Evolutionary conservation across 2,888 invertebrate genomes (phyloP).

Genomic region (Patella depressa): DNA sequence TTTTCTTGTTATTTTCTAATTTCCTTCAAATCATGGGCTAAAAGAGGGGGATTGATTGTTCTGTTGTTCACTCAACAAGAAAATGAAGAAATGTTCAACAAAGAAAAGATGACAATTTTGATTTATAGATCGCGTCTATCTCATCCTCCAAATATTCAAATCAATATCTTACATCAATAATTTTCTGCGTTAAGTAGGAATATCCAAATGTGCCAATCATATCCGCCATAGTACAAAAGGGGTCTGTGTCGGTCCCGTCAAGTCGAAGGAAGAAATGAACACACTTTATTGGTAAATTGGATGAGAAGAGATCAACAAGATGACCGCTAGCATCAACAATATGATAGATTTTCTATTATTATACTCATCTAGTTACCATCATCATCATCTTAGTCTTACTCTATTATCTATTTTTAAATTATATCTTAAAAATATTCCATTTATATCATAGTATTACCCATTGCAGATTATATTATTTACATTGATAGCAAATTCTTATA

Average conservation of each 20-base stretch:
- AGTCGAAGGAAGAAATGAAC: conserved; percentile 2
- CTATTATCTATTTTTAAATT: too few species aligned
- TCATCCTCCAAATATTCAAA: conserved; percentile 5
- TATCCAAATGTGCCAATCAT: conserved; percentile 12
- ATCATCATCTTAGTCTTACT: too few species aligned
- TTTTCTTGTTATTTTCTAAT: conserved; percentile 11
- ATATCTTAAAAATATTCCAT: too few species aligned
- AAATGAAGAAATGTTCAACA: conserved; percentile 12
- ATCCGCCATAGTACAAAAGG: neutral
- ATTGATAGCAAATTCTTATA: conserved; percentile 3
- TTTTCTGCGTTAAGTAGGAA: conserved; percentile 3
- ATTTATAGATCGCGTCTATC: conserved; percentile 8
- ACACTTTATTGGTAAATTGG: conserved; percentile 5
- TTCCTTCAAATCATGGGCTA: conserved; percentile 5
- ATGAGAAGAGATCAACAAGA: neutral
- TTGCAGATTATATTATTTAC: too few species aligned
- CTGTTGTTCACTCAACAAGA: conserved; percentile 10
- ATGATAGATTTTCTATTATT: too few species aligned
- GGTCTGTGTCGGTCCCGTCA: conserved; percentile 2
- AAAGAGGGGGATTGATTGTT: conserved; percentile 9
- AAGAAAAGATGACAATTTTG: conserved; percentile 11
- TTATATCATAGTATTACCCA: too few species aligned
- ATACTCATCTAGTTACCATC: too few species aligned
- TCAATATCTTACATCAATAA: conserved; percentile 7
- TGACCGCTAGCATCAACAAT: too few species aligned